A percentile compares a stretch with the other conserved stretches of the same genome.
Evolutionary conservation across 53 echinoderm and acorn worm genomes (phyloP).

Genomic region (Antedon mediterranea): DNA sequence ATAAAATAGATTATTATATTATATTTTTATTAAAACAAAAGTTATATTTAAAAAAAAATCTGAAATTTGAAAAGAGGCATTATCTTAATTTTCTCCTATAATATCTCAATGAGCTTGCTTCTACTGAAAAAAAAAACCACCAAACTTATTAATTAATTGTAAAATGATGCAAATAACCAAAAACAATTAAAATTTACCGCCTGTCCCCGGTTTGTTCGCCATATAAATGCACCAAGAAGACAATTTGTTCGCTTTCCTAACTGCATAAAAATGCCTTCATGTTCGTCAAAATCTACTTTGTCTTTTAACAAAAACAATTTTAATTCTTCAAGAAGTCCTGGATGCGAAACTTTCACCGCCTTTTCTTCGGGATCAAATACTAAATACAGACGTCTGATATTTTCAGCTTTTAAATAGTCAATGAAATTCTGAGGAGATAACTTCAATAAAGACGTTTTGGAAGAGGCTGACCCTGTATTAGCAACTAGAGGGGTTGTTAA

Average conservation of each 20-base stretch:
- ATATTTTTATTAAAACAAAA: neutral
- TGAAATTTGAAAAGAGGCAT: no score
- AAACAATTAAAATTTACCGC: conserved; percentile 22
- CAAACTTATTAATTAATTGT: no score
- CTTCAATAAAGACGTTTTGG: conserved; percentile 14
- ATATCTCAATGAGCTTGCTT: no score
- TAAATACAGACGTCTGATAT: conserved; percentile 28
- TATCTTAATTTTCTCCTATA: no score
- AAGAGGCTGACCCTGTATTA: neutral
- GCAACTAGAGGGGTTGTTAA: neutral
- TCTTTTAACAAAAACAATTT: conserved; percentile 17
- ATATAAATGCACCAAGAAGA: conserved; percentile 54
- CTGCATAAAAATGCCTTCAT: conserved; percentile 56
- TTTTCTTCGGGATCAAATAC: conserved; percentile 26
- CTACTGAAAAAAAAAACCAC: no score
- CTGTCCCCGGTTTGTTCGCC: conserved; percentile 58
- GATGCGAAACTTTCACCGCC: conserved; percentile 33
- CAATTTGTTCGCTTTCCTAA: conserved; percentile 46
- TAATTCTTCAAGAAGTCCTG: conserved; percentile 30
- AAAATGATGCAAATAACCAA: no score
- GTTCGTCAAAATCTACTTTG: conserved; percentile 47
- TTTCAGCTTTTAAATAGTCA: conserved; percentile 28
- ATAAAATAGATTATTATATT: no score
- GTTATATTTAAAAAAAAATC: no score
- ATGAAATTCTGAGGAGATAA: conserved; percentile 36